These are phyloP conservation scores for Bhutanitis thaidina DNA, from an alignment of 2,888 invertebrate species.

Conservation along the genomic window DNA sequence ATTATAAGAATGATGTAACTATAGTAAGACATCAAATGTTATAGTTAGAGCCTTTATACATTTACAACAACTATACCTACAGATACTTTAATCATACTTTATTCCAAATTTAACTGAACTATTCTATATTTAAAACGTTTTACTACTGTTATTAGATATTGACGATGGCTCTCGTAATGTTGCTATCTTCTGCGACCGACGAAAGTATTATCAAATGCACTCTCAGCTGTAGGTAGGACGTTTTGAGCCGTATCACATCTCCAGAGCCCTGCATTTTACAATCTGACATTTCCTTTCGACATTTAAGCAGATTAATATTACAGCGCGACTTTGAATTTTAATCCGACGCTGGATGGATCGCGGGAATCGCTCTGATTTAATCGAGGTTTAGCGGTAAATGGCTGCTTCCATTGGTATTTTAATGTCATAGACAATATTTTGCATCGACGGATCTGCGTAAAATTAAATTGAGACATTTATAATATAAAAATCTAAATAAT, in stretches of 20 bases:
- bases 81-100: too few relatives aligned
- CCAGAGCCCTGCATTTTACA: conserved; percentile 69
- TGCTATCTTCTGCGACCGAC: conserved; percentile 15
- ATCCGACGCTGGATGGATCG: conserved; percentile 74
- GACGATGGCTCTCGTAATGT: neutral
- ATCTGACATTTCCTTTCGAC: conserved; percentile 80
- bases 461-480: too few relatives aligned
- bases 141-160: too few relatives aligned
- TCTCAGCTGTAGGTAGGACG: conserved; percentile 58
- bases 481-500: too few relatives aligned
- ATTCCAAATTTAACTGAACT: too few relatives aligned
- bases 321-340: conserved; percentile 70
- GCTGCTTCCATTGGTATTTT: conserved; percentile 34
- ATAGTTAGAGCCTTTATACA: too few relatives aligned
- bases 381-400: conserved; percentile 64
- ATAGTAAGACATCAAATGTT: too few relatives aligned
- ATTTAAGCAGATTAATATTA: conserved; percentile 78
- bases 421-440: conserved; percentile 32
- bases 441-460: neutral
- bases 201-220: conserved; percentile 42
- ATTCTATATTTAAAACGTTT: too few relatives aligned
- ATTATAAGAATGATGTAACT: too few relatives aligned
- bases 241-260: conserved; percentile 63
- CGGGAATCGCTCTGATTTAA: conserved; percentile 70
- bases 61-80: too few relatives aligned